phyloP scores from a whole-genome alignment of 2,113 vertebrate species.

The Fukomys damarensis region DNA sequence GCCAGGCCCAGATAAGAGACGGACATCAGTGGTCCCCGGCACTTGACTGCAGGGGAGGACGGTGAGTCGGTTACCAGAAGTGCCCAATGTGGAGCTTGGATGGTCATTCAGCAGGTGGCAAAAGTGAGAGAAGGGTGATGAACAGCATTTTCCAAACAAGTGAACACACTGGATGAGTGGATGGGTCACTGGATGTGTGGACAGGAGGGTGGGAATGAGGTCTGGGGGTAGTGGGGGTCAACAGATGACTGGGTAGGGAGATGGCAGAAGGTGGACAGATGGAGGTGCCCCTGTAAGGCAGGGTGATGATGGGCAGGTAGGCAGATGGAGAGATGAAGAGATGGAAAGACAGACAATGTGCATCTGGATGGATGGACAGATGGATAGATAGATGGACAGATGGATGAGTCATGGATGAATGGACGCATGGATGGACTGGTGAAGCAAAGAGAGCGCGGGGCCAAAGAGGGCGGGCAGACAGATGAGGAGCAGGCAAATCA shows the following conservation, averaged over 20 bases:
- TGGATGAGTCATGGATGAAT: too few species aligned
- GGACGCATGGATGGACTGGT: not conserved
- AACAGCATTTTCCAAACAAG: not conserved
- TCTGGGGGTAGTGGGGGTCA: not conserved
- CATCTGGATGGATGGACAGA: too few species aligned
- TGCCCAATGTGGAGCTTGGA: not conserved
- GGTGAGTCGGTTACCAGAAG: not conserved
- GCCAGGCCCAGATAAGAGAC: not conserved
- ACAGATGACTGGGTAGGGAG: not conserved
- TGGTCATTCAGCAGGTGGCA: not conserved
- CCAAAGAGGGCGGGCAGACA: not conserved
- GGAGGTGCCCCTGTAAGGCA: not conserved
- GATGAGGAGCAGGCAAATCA: too few species aligned
- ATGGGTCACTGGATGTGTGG: too few species aligned
- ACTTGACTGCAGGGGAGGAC: not conserved
- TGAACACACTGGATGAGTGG: not conserved
- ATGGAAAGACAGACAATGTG: not conserved
- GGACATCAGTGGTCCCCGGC: not conserved
- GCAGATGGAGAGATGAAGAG: not conserved
- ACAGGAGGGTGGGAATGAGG: not conserved
- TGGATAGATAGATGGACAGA: too few species aligned
- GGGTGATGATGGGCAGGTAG: not conserved
- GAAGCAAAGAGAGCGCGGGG: not conserved
- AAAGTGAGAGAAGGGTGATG: too few species aligned
- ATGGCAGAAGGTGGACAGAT: not conserved